Evolutionary conservation across 2,797 vertebrate species (phyloP).

Genomic region (Pangasius djambal): DNA sequence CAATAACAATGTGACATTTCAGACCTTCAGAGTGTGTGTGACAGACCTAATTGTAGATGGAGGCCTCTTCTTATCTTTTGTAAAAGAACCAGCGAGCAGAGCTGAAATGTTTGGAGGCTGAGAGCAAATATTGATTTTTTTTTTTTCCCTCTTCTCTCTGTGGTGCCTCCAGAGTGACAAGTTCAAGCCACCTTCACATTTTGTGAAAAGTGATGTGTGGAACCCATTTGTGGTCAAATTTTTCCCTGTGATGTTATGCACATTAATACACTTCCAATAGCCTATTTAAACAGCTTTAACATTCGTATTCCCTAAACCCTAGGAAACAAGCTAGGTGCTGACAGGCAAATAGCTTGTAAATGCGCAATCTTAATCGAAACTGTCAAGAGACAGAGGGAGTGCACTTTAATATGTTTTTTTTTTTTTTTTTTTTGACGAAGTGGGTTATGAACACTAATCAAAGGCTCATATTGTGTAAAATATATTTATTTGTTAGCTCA

Average conservation of each 20-base stretch:
- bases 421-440: background rate
- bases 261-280: slow-evolving; percentile 11
- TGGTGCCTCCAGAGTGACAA: slow-evolving; percentile 51
- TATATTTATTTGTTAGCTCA: background rate
- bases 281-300: background rate
- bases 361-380: background rate
- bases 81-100: slow-evolving; percentile 34
- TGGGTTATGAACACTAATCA: background rate
- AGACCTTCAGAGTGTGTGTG: slow-evolving; percentile 12
- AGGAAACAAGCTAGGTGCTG: background rate
- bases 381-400: background rate
- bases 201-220: slow-evolving; percentile 52
- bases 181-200: slow-evolving; percentile 52
- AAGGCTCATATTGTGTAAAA: background rate
- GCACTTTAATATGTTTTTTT: background rate
- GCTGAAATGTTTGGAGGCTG: slow-evolving; percentile 33
- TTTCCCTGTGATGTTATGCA: no score
- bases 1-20: background rate
- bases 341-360: slow-evolving; percentile 24
- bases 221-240: background rate
- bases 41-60: slow-evolving; percentile 7
- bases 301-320: background rate
- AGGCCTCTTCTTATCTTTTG: slow-evolving; percentile 33
- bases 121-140: slow-evolving; percentile 55
- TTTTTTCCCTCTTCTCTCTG: slow-evolving; percentile 37